phyloP scores from a whole-genome alignment of 2,113 vertebrate species.

The Oncorhynchus tshawytscha region DNA sequence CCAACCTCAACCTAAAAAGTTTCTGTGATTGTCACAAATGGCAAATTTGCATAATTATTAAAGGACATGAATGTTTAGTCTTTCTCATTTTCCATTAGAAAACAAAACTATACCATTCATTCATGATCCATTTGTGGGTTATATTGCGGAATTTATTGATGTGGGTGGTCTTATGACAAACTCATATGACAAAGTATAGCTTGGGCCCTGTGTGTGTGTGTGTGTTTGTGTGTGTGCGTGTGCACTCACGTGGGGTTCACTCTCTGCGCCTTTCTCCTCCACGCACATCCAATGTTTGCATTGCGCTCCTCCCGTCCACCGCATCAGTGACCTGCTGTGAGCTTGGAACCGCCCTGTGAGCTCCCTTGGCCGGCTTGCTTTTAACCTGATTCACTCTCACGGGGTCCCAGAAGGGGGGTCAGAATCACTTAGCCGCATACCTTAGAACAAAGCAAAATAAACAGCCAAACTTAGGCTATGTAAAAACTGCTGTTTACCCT shows the following conservation, averaged over 20 bases:
- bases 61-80: no score
- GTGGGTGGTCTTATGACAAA: conserved; percentile 28
- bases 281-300: conserved; percentile 64
- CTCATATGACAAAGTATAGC: no score
- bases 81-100: no score
- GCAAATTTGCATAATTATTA: no score
- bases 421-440: conserved; percentile 67
- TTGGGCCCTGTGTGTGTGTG: neutral
- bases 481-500: conserved; percentile 55
- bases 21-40: no score
- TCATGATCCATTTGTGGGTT: no score
- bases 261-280: conserved; percentile 34
- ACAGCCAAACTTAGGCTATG: conserved; percentile 61
- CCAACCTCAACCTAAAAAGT: no score
- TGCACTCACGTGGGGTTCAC: no score
- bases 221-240: neutral
- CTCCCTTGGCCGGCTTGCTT: conserved; percentile 60
- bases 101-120: no score
- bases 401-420: conserved; percentile 62
- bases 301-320: conserved; percentile 54
- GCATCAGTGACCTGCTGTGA: conserved; percentile 70
- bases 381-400: conserved; percentile 67
- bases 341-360: conserved; percentile 65
- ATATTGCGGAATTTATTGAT: neutral
- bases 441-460: conserved; percentile 76